These are phyloP conservation scores for Eupithecia tripunctaria DNA, from an alignment of 2,888 invertebrate genomes.

Conservation along the genomic window DNA sequence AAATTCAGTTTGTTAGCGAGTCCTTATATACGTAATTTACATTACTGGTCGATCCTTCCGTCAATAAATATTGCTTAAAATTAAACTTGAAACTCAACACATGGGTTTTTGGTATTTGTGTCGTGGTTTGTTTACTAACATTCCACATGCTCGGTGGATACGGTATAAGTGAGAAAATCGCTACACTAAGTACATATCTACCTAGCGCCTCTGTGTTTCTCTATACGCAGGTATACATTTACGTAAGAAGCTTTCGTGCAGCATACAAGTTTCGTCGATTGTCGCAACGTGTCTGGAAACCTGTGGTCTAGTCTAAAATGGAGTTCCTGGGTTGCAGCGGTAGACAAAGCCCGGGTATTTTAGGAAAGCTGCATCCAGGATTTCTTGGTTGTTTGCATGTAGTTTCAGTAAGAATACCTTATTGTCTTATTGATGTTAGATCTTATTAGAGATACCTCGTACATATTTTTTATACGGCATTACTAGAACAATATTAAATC, in stretches of 20 bases:
- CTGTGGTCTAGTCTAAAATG: not conserved
- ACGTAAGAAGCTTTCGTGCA: not conserved
- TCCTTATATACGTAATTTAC: no score
- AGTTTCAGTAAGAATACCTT: not conserved
- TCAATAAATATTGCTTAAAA: no score
- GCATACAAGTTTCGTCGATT: slow-evolving; percentile 8
- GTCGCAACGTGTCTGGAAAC: not conserved
- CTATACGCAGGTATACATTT: not conserved
- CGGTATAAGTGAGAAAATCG: no score
- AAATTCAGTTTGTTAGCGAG: no score
- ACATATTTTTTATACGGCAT: no score
- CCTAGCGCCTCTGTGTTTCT: not conserved
- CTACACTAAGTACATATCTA: not conserved
- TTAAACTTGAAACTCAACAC: no score
- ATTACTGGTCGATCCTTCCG: no score
- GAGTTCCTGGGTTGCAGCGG: not conserved
- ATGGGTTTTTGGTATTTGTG: no score
- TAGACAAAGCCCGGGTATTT: slow-evolving; percentile 12
- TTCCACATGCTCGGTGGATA: no score
- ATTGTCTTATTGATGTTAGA: not conserved
- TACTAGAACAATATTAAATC: no score
- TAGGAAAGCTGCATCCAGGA: not conserved
- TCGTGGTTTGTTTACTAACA: no score
- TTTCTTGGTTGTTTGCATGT: not conserved
- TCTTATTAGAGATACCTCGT: no score